Evolutionary conservation across 1,140 invertebrate species (phyloP).

Genomic region (Zaprionus ornatus): DNA sequence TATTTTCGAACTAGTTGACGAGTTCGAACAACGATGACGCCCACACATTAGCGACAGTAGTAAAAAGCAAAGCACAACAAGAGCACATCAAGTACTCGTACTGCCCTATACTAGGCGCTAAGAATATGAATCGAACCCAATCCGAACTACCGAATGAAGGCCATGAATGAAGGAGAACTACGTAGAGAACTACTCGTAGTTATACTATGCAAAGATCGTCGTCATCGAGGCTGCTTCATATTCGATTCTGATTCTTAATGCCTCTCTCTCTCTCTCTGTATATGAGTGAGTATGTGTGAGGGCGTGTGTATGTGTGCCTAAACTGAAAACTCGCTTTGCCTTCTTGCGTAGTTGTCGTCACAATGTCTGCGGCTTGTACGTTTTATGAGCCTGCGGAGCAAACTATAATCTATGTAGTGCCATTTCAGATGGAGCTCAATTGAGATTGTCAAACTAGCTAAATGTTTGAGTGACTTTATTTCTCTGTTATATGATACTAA

Average conservation of each 20-base stretch:
- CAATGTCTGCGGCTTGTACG: constrained; percentile 71
- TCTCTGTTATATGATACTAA: no score
- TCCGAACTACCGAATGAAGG: constrained; percentile 16
- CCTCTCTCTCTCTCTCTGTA: constrained; percentile 1
- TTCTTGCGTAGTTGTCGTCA: constrained; percentile 59
- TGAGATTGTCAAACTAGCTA: not conserved
- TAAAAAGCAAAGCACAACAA: constrained; percentile 37
- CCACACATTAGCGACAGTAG: constrained; percentile 57
- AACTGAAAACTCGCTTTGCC: constrained; percentile 42
- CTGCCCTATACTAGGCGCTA: constrained; percentile 15
- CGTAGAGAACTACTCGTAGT: constrained; percentile 26
- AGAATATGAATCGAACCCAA: constrained; percentile 50
- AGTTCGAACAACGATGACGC: constrained; percentile 68
- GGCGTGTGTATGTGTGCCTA: constrained; percentile 23
- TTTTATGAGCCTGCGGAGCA: constrained; percentile 52
- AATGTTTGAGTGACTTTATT: not conserved
- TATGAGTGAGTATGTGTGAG: not conserved
- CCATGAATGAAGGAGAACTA: constrained; percentile 79
- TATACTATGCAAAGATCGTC: constrained; percentile 64
- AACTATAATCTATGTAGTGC: constrained; percentile 62
- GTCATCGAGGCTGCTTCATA: constrained; percentile 33
- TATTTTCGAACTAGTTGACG: constrained; percentile 32
- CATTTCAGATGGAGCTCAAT: constrained; percentile 44
- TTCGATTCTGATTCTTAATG: constrained; percentile 6
- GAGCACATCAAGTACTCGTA: not conserved